Evolutionary conservation across 2,888 invertebrate genomes (phyloP).

Genomic region (Schrankia costaestrigalis): DNA sequence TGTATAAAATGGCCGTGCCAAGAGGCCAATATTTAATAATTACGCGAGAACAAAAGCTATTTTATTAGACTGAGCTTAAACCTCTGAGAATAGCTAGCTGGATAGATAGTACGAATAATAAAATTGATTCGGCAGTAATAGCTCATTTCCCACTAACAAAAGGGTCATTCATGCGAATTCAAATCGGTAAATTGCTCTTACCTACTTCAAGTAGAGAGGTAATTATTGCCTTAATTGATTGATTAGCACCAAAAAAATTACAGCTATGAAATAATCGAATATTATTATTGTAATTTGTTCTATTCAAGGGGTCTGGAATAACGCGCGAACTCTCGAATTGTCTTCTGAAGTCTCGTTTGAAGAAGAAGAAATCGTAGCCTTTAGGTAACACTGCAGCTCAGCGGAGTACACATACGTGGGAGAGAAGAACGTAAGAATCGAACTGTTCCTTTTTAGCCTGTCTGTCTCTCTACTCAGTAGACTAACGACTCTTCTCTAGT

Average conservation of each 20-base stretch:
- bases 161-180: slow-evolving; percentile 56
- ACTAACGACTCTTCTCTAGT: too few species aligned
- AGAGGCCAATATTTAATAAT: slow-evolving; percentile 8
- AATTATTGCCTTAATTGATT: slow-evolving; percentile 50
- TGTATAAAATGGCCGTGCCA: background rate
- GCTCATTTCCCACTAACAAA: slow-evolving; percentile 69
- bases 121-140: slow-evolving; percentile 64
- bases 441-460: too few species aligned
- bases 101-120: slow-evolving; percentile 41
- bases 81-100: slow-evolving; percentile 27
- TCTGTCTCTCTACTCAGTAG: too few species aligned
- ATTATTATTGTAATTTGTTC: too few species aligned
- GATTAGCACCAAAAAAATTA: slow-evolving; percentile 21
- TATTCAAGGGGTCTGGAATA: too few species aligned
- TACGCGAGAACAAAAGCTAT: slow-evolving; percentile 22
- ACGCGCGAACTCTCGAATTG: too few species aligned
- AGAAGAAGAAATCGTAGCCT: too few species aligned
- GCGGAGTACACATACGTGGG: too few species aligned
- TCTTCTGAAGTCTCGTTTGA: too few species aligned
- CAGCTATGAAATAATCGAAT: too few species aligned
- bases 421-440: too few species aligned
- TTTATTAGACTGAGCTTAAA: slow-evolving; percentile 23
- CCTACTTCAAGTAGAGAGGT: slow-evolving; percentile 46
- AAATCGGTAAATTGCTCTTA: slow-evolving; percentile 65
- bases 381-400: too few species aligned